Conservation (phyloP, 2,797 vertebrate species). For the Fistularia commersonii region DNA sequence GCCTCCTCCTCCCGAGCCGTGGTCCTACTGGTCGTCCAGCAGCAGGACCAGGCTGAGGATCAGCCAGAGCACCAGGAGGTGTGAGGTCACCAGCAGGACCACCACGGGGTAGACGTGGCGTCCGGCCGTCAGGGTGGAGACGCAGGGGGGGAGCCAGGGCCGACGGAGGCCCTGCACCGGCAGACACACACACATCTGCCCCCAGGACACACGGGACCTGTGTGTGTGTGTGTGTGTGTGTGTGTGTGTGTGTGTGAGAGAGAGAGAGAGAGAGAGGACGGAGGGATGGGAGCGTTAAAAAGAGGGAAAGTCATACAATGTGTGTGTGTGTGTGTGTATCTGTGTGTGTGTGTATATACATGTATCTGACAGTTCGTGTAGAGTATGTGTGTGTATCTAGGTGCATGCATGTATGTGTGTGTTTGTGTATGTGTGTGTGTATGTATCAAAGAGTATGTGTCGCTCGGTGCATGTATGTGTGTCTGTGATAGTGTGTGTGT, state of each 20-base stretch:
- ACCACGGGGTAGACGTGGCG: constrained; percentile 88
- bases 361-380: too few relatives aligned
- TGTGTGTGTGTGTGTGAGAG: constrained; percentile 8
- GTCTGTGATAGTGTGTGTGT: too few relatives aligned
- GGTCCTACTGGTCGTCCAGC: constrained; percentile 81
- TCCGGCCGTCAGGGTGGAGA: constrained; percentile 42
- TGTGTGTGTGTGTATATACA: too few relatives aligned
- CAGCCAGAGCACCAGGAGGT: constrained; percentile 90
- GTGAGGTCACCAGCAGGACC: constrained; percentile 89
- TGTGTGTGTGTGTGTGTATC: too few relatives aligned
- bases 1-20: constrained; percentile 11
- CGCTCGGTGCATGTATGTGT: too few relatives aligned
- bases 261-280: neutral
- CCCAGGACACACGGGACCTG: constrained; percentile 61
- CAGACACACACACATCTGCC: constrained; percentile 48
- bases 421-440: too few relatives aligned
- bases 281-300: neutral
- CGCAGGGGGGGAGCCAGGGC: constrained; percentile 12
- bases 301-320: neutral
- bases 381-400: too few relatives aligned
- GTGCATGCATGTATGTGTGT: too few relatives aligned
- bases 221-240: constrained; percentile 8
- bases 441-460: too few relatives aligned
- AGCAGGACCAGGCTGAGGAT: constrained; percentile 88
- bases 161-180: constrained; percentile 4